A percentile compares a stretch with the other conserved stretches of the same genome.
Evolutionary conservation across 2,888 invertebrate species (phyloP).

Genomic region (Synanthedon andrenaeformis): DNA sequence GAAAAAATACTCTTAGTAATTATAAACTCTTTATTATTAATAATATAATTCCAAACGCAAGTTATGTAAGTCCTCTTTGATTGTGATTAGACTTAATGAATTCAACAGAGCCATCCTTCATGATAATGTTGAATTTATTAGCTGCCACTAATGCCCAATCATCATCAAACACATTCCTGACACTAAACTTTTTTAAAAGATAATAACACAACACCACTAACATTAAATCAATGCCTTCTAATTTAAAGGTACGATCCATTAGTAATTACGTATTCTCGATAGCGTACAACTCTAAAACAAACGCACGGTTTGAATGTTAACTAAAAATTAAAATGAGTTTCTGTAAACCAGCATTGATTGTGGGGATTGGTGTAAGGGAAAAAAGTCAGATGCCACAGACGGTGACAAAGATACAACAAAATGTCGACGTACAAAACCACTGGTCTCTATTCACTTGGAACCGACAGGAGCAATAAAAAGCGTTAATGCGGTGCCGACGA

Average conservation of each 20-base stretch:
- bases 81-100: not conserved
- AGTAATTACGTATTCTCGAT: conserved; percentile 37
- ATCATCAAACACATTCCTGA: conserved; percentile 14
- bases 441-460: conserved; percentile 13
- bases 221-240: conserved; percentile 23
- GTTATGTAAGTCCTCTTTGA: not conserved
- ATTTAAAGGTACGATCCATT: conserved; percentile 31
- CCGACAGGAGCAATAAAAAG: conserved; percentile 14
- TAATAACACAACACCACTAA: conserved; percentile 17
- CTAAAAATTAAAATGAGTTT: conserved; percentile 35
- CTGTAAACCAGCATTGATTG: conserved; percentile 20
- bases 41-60: no score
- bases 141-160: conserved; percentile 25
- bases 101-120: not conserved
- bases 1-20: no score
- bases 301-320: conserved; percentile 28
- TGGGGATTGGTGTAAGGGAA: conserved; percentile 1
- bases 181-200: conserved; percentile 20
- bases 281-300: conserved; percentile 22
- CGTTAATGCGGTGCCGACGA: conserved; percentile 34
- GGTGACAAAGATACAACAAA: not conserved
- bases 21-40: no score
- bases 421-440: not conserved
- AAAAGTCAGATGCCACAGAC: conserved; percentile 4
- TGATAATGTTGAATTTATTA: conserved; percentile 19